Conservation (phyloP, 1,140 invertebrate genomes). For the Sminthurides bifidus region DNA sequence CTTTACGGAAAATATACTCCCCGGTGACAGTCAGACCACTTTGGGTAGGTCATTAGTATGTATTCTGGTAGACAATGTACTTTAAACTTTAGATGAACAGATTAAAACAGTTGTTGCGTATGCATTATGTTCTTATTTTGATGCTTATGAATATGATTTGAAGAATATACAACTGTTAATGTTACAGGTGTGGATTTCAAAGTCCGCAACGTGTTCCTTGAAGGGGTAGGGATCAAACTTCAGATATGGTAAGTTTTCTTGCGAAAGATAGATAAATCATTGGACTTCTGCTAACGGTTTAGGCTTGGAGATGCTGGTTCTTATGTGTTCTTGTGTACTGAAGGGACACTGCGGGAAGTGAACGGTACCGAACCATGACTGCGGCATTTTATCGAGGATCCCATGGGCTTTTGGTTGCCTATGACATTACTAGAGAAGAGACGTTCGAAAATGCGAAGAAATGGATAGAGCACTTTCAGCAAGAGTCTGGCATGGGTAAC, state of each 20-base stretch:
- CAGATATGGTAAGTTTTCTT: conserved; percentile 46
- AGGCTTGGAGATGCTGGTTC: not conserved
- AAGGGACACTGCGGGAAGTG: conserved; percentile 37
- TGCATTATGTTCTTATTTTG: not conserved
- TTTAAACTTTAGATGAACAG: too few species aligned
- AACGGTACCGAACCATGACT: conserved; percentile 50
- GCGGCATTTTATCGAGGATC: conserved; percentile 56
- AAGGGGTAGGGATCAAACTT: conserved; percentile 46
- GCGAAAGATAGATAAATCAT: not conserved
- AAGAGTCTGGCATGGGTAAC: too few species aligned
- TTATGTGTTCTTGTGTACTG: not conserved
- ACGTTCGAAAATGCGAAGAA: too few species aligned
- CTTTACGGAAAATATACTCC: conserved; percentile 48
- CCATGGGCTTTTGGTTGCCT: conserved; percentile 54
- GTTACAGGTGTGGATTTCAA: conserved; percentile 43
- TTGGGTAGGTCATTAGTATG: conserved; percentile 39
- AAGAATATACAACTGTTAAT: not conserved
- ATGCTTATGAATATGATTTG: not conserved
- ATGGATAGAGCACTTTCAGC: too few species aligned
- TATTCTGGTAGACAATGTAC: not conserved
- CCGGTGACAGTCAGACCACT: conserved; percentile 46
- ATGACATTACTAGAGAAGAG: conserved; percentile 42
- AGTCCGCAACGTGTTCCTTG: conserved; percentile 48
- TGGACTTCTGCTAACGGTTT: too few species aligned
- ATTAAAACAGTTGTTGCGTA: not conserved